phyloP scores from a whole-genome alignment of 2,113 vertebrate genomes.

The Larimichthys polyactis region DNA sequence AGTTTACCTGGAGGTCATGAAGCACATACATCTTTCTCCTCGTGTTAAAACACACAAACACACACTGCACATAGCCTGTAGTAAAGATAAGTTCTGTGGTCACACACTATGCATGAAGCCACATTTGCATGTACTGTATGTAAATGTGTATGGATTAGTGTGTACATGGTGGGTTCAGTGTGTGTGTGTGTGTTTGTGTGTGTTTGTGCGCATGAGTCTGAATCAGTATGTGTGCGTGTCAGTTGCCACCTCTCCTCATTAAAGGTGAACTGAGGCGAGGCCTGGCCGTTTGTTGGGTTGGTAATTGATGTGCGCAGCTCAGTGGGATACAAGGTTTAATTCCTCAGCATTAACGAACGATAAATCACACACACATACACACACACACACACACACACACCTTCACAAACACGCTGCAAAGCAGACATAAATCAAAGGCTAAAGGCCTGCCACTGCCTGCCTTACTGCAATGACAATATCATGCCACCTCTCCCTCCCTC shows the following conservation, averaged over 20 bases:
- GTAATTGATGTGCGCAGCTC: constrained; percentile 74
- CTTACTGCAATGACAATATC: constrained; percentile 68
- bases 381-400: constrained; percentile 4
- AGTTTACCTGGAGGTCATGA: constrained; percentile 19
- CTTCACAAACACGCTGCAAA: constrained; percentile 49
- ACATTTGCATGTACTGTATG: constrained; percentile 1
- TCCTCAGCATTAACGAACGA: constrained; percentile 73
- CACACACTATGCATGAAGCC: not conserved
- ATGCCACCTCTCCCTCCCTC: constrained; percentile 58
- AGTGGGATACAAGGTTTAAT: constrained; percentile 76
- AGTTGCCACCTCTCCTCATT: constrained; percentile 68
- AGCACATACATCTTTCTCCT: not conserved
- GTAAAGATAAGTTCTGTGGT: not conserved
- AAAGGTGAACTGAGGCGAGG: constrained; percentile 68
- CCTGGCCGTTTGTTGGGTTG: constrained; percentile 51
- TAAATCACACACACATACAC: no score
- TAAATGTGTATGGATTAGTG: not conserved
- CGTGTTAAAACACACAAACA: not conserved
- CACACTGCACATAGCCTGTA: not conserved
- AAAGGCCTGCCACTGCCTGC: constrained; percentile 67
- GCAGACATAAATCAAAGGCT: constrained; percentile 78
- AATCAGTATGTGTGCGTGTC: not conserved
- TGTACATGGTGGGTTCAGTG: not conserved
- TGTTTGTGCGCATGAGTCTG: not conserved
- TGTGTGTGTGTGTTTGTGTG: constrained; percentile 16